These are phyloP conservation scores for Chiroxiphia lanceolata DNA, from an alignment of 2,797 vertebrate species.

Conservation along the genomic window DNA sequence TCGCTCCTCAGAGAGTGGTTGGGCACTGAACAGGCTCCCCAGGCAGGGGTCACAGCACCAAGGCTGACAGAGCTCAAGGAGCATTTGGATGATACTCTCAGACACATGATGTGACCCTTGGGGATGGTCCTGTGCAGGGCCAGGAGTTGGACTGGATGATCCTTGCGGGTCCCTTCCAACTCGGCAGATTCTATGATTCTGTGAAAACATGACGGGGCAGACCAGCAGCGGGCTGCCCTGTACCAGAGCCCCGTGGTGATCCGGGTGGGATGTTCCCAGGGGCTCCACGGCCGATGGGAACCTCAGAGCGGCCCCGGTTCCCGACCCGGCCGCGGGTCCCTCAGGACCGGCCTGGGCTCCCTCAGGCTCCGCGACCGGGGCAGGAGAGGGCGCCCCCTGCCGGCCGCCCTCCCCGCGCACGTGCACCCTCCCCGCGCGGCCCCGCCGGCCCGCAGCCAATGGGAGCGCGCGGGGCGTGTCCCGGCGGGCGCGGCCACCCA, in stretches of 20 bases:
- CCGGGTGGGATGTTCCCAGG: neutral
- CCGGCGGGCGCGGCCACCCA: neutral
- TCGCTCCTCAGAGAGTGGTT: neutral
- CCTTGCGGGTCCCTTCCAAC: neutral
- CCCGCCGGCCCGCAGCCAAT: slow-evolving; percentile 64
- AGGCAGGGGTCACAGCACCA: neutral
- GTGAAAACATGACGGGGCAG: rapidly evolving
- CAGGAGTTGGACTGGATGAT: neutral
- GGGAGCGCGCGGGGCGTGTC: slow-evolving; percentile 23
- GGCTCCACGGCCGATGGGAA: neutral
- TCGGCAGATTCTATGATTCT: neutral
- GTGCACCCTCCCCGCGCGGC: slow-evolving; percentile 72
- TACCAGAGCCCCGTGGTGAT: neutral
- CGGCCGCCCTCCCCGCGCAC: slow-evolving; percentile 68
- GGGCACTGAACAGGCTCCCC: neutral
- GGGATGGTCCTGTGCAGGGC: neutral
- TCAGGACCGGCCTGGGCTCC: too few relatives aligned
- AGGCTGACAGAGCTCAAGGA: neutral
- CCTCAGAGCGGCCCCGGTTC: neutral
- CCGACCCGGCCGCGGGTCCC: too few relatives aligned
- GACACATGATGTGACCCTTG: neutral
- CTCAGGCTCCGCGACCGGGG: neutral
- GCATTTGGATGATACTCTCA: neutral
- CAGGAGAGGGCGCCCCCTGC: neutral
- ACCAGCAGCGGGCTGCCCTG: rapidly evolving